Evolutionary conservation across 2,797 vertebrate species (phyloP), one percentile per base, ranked within the genome.

Genomic region (Onychomys arenicola): DNA sequence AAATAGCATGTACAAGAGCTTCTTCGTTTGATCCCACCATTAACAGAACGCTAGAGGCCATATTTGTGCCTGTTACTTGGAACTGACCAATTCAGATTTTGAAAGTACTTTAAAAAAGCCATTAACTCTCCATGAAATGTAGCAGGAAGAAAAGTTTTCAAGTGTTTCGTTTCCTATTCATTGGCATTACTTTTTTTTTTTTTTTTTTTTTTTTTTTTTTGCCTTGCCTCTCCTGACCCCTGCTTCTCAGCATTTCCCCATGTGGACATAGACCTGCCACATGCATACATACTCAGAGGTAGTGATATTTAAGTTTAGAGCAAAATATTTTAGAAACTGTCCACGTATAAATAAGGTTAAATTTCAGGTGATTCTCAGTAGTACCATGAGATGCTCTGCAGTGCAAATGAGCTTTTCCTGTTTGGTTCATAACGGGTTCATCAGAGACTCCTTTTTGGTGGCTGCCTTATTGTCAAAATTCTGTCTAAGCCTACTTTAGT

Each of bases 131-230:
- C 97, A 98, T 97, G 96, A 97, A 98, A 97, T 97, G 95, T 94
- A 97, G 94, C 93, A 97, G 93, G 96, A 95, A 97, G 93, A 97
- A 98, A 98, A 97, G 96, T 97, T 97, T 97, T 98, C 96, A 97
- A 97, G 97, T 96, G 96, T 97, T 97, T 96, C 97, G 96, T 97
- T 96, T 97, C 93, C 95, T 96, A 97, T 97, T 98, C 96, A 97
- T 95, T 97, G 93, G 93, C 82, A 63, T 97, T 97, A 95, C 82
- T 85, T 96, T 57, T 96, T 98, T 96, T 96, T 98, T 96, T 96
- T 96, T 57, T 96, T 98, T 96, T 96, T 98, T 96, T 96, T 96
- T 96, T 98, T 96, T 96, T 46, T 96, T 98, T 96, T 97, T 83
- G 87, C 90, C 91, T 97, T 97, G 89, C 90, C 52, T 92, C 88